Conservation (phyloP, 2,113 vertebrate genomes). For the Equus quagga region DNA sequence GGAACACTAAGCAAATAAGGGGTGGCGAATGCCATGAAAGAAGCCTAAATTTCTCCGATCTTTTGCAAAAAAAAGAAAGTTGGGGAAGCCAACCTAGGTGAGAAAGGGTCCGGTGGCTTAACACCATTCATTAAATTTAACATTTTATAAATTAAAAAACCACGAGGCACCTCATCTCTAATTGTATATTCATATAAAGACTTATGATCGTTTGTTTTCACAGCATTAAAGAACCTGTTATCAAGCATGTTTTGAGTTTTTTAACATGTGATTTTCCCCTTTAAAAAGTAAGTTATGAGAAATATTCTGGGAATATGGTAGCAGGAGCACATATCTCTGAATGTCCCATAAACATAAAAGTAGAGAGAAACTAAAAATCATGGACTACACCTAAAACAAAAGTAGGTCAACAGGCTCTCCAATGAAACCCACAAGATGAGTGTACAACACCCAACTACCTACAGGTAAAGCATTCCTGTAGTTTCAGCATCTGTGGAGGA, state of each 20-base stretch:
- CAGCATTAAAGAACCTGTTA: not conserved
- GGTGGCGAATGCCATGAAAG: not conserved
- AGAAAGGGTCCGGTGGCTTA: not conserved
- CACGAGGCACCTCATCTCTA: accelerated
- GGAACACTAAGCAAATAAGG: not conserved
- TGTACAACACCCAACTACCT: not conserved
- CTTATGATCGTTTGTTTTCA: not conserved
- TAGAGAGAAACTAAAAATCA: not conserved
- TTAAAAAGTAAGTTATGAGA: not conserved
- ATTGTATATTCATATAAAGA: not conserved
- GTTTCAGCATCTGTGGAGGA: not conserved
- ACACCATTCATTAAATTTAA: not conserved
- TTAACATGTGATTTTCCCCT: not conserved
- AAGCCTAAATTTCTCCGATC: not conserved
- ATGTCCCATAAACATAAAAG: not conserved
- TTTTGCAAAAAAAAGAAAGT: not conserved
- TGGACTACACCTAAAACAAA: not conserved
- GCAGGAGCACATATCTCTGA: not conserved
- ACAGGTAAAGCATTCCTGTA: not conserved
- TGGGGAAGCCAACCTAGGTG: not conserved
- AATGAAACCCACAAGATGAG: not conserved
- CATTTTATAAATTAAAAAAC: not conserved
- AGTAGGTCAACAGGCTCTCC: not conserved
- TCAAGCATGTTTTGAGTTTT: not conserved
- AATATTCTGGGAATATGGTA: not conserved